Evolutionary conservation across 2,797 vertebrate genomes (phyloP).

Genomic region (Orientallactaga sibirica): DNA sequence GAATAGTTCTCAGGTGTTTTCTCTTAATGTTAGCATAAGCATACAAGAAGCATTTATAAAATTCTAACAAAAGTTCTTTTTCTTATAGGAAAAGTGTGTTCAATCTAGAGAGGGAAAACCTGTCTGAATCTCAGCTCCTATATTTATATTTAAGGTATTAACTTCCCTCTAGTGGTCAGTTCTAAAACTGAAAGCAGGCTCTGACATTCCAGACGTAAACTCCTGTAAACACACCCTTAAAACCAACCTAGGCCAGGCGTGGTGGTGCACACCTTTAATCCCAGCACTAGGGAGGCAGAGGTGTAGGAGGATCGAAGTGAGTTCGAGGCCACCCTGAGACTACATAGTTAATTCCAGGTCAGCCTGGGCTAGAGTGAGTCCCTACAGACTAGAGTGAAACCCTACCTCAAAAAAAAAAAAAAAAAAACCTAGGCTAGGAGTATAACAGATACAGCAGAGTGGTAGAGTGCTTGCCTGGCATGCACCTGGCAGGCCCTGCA

Average conservation of each 20-base stretch:
- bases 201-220: constrained; percentile 50
- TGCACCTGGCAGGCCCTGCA: not conserved
- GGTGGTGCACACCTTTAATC: too few relatives aligned
- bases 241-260: not conserved
- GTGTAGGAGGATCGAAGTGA: too few relatives aligned
- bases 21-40: constrained; percentile 33
- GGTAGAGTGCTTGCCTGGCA: not conserved
- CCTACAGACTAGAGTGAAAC: too few relatives aligned
- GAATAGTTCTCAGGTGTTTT: constrained; percentile 7
- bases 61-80: constrained; percentile 40
- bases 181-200: constrained; percentile 63
- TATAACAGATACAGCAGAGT: too few relatives aligned
- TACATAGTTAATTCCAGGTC: too few relatives aligned
- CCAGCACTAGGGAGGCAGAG: too few relatives aligned
- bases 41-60: constrained; percentile 28
- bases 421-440: too few relatives aligned
- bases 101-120: not conserved
- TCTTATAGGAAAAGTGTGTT: constrained; percentile 57
- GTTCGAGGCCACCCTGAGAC: too few relatives aligned
- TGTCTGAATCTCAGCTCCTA: constrained; percentile 7
- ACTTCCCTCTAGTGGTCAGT: constrained; percentile 79
- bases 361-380: too few relatives aligned
- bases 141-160: constrained; percentile 53
- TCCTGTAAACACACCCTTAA: not conserved
- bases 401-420: too few relatives aligned